Conservation (phyloP, 2,113 vertebrate genomes). For the Crotalus tigris region DNA sequence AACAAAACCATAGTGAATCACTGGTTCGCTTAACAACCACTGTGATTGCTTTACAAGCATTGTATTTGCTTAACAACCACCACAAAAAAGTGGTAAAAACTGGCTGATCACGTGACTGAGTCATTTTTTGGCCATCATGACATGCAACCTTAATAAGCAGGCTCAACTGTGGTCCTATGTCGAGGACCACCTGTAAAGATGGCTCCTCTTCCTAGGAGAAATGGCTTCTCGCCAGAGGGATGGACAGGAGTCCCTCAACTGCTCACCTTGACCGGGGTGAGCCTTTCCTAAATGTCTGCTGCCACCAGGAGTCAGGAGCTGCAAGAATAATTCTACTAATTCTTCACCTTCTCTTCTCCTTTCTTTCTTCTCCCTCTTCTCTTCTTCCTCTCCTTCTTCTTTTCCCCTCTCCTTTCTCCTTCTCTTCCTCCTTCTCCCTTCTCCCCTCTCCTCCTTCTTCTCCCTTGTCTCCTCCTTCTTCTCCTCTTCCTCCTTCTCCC, state of each 20-base stretch:
- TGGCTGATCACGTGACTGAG: too few relatives aligned
- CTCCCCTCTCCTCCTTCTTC: too few relatives aligned
- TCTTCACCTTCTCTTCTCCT: too few relatives aligned
- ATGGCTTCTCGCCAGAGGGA: too few relatives aligned
- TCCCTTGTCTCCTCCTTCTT: too few relatives aligned
- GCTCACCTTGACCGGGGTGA: not conserved
- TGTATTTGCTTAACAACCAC: not conserved
- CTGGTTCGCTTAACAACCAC: not conserved
- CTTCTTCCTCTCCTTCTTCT: too few relatives aligned
- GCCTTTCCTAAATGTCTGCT: not conserved
- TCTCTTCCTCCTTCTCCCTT: too few relatives aligned
- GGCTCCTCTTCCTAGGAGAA: not conserved
- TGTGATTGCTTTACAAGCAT: not conserved
- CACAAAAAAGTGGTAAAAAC: not conserved
- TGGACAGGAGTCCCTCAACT: not conserved
- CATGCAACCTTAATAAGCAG: too few relatives aligned
- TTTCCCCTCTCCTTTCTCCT: too few relatives aligned
- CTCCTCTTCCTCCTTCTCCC: too few relatives aligned
- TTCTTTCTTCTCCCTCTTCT: too few relatives aligned
- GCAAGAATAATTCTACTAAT: not conserved
- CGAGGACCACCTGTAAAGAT: not conserved
- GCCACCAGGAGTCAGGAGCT: not conserved
- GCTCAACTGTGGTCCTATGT: not conserved
- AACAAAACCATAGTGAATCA: not conserved
- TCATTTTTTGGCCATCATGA: not conserved